Evolutionary conservation across 1,140 invertebrate genomes (phyloP), one percentile per base, ranked within the genome.

Genomic region (Coenobita brevimanus): DNA sequence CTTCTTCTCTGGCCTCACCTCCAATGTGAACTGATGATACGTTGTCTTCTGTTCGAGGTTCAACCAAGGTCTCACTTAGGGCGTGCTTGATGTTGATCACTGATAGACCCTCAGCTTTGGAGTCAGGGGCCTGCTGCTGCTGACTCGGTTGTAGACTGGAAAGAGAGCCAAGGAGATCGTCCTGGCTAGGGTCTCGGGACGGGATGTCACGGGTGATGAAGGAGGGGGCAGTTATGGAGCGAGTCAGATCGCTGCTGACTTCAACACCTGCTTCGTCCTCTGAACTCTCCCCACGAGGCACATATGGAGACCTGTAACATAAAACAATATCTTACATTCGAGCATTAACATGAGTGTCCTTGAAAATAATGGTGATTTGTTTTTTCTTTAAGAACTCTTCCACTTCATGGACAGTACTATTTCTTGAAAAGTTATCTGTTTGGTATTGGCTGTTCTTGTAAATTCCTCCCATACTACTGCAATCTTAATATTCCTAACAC

Each of bases 271-370:
- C 62, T 30, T 89, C 88, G 60, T 89, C 88, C 36, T 89, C 88
- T 4, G 88, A 89, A 33, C 88, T 89, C 43, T 91, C 91, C 76
- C 90, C 81, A 36, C 81, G 83, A 13, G 85, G 85, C 82, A 91
- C 90, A 79, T 91, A 91, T 13, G 91, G 91, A 67, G 91, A 92
- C 57, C 92, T 92, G 88, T 21, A 91, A 91, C 2, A 36, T 67
- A 76, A 83, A 10, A 54, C 1, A 15, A 21, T 13, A 57, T 81
- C n/a, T n/a, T n/a, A n/a, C n/a, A n/a, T n/a, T n/a, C n/a, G n/a
- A n/a, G n/a, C n/a, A n/a, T n/a, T n/a, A n/a, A n/a, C n/a, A n/a
- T n/a, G n/a, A n/a, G n/a, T n/a, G n/a, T n/a, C n/a, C n/a, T n/a
- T n/a, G n/a, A n/a, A n/a, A n/a, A n/a, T n/a, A n/a, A n/a, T n/a